Evolutionary conservation across 2,113 vertebrate species (phyloP), one percentile per base, ranked within the genome.

Genomic region (Periophthalmodon schlosseri): DNA sequence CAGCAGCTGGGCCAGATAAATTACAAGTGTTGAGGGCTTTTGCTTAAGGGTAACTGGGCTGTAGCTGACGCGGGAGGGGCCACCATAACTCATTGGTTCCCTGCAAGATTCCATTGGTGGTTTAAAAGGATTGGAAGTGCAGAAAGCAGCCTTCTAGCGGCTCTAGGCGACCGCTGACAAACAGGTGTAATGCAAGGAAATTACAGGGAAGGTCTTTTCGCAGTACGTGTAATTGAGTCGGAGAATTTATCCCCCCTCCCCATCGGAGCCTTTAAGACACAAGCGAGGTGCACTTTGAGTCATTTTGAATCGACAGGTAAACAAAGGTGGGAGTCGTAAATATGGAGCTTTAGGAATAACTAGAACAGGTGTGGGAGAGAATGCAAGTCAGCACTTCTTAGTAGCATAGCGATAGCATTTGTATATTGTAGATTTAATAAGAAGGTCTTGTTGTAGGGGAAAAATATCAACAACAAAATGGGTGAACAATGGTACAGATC

Each of bases 121-220:
- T 23, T 28, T 72, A 34, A 21, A 3, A 61, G 72, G 79, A 83
- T 86, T 75, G 79, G 57, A 79, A 84, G 23, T 1, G n/a, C 56
- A 68, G 69, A 72, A 81, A 74, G 39, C 49, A 18, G 65, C 23
- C 46, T 69, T 14, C 28, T 68, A 57, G 67, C 47, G 24, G 34
- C 80, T 74, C 64, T 10, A 71, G 68, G 75, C 68, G 68, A 24
- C 56, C 6, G 57, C 75, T 77, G 71, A 78, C 72, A 79, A 67
- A 65, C 70, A 81, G 81, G 84, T 84, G 69, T 74, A 80, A 77
- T 47, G 69, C 70, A 71, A 24, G 16, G 64, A 28, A 84, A 77
- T 86, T 70, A 79, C 85, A 44, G 58, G 6, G 11, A 67, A 73
- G 72, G 21, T 76, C 49, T 72, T 78, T 80, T 68, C 0, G 0